Conservation (phyloP, 1,140 invertebrate species). For the Gryllus bimaculatus region DNA sequence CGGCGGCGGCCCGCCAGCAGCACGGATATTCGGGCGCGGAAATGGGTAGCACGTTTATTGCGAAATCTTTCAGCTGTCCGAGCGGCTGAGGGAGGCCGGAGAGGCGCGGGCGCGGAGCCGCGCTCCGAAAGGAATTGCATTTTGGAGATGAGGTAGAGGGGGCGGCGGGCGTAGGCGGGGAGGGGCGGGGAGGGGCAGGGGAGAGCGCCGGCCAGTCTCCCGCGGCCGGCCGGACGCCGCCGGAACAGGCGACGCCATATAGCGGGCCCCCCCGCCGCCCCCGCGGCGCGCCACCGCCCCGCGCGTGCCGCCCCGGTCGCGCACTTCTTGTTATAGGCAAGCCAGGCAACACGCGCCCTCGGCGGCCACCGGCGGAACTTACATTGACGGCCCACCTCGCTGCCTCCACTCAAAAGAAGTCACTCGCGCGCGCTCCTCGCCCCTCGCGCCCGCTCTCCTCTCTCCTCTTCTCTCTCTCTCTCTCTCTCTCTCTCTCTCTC, state of each 20-base stretch:
- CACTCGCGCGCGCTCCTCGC: no score
- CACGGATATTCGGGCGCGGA: conserved; percentile 31
- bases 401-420: background rate
- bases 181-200: background rate
- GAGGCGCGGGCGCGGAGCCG: background rate
- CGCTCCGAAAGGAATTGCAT: conserved; percentile 20
- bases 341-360: background rate
- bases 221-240: background rate
- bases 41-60: conserved; percentile 35
- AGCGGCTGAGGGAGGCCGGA: conserved; percentile 20
- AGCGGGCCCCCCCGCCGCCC: no score
- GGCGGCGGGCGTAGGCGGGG: background rate
- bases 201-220: background rate
- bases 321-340: background rate
- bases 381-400: background rate
- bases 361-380: background rate
- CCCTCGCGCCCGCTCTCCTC: no score
- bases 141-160: conserved; percentile 19
- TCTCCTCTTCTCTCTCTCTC: no score
- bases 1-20: background rate
- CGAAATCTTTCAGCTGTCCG: conserved; percentile 36
- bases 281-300: background rate
- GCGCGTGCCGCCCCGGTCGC: background rate
- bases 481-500: no score
- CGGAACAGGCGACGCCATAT: background rate